phyloP scores from a whole-genome alignment of 2,888 invertebrate species.

The Crioceris asparagi region DNA sequence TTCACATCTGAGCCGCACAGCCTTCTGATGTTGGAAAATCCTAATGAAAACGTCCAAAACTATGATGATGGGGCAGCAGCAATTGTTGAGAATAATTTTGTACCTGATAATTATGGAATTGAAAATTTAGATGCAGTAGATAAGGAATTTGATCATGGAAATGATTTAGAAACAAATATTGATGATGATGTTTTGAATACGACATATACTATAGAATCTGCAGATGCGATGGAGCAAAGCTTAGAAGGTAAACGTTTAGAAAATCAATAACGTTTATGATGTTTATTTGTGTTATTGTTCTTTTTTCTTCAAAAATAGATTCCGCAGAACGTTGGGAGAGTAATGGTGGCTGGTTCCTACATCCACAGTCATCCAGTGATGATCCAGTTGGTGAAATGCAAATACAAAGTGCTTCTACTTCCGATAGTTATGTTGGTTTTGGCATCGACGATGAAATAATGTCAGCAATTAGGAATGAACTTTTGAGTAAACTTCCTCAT shows the following conservation, averaged over 20 bases:
- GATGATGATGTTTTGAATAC: background rate
- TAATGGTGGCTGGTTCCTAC: constrained; percentile 38
- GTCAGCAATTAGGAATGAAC: constrained; percentile 57
- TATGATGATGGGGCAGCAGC: constrained; percentile 1
- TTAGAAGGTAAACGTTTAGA: background rate
- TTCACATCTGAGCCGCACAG: constrained; percentile 32
- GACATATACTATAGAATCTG: background rate
- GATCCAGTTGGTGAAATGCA: constrained; percentile 30
- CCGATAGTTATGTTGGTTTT: constrained; percentile 43
- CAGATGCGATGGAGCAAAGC: background rate
- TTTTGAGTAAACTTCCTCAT: constrained; percentile 57
- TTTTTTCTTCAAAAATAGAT: no score
- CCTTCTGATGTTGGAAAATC: constrained; percentile 30
- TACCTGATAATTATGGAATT: no score
- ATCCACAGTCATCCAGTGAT: constrained; percentile 33
- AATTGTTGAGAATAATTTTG: background rate
- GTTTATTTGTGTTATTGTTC: no score
- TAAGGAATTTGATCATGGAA: no score
- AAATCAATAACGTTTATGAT: no score
- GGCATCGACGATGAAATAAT: constrained; percentile 60
- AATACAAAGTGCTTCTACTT: constrained; percentile 11
- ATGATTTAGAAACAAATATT: background rate
- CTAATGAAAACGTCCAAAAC: constrained; percentile 11
- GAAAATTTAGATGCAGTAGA: no score
- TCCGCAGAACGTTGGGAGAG: constrained; percentile 23